Evolutionary conservation across 2,888 invertebrate species (phyloP).

Genomic region (Scaptomyza polygonia): DNA sequence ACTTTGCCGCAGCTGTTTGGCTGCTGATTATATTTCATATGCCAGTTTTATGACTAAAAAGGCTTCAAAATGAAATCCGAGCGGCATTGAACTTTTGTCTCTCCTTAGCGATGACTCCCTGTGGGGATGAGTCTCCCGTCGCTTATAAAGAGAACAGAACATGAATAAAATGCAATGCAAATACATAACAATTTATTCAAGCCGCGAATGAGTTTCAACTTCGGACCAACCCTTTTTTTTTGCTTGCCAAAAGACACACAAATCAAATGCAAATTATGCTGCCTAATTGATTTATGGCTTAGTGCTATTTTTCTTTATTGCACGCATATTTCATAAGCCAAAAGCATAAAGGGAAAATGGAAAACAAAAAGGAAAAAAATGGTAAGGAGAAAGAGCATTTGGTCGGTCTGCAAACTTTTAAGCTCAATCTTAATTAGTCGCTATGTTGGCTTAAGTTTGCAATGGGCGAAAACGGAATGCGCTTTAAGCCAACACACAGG

Average conservation of each 20-base stretch:
- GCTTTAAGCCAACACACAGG: constrained; percentile 9
- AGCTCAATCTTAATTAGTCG: constrained; percentile 73
- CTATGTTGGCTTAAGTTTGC: constrained; percentile 23
- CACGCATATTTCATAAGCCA: constrained; percentile 49
- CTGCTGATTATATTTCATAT: constrained; percentile 63
- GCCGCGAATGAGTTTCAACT: constrained; percentile 33
- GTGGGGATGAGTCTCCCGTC: constrained; percentile 54
- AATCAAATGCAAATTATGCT: constrained; percentile 80
- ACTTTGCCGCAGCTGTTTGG: constrained; percentile 37
- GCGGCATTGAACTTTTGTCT: constrained; percentile 47
- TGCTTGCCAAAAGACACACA: constrained; percentile 59
- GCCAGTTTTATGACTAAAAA: constrained; percentile 65
- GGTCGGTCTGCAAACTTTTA: constrained; percentile 64
- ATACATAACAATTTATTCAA: constrained; percentile 61
- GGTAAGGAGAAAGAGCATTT: constrained; percentile 1
- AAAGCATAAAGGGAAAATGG: neutral
- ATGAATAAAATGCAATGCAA: constrained; percentile 65
- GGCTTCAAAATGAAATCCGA: constrained; percentile 51
- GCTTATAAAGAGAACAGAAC: constrained; percentile 11
- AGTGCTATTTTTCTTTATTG: constrained; percentile 58
- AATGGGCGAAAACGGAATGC: constrained; percentile 25
- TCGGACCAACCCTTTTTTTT: constrained; percentile 16
- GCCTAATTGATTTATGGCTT: constrained; percentile 74
- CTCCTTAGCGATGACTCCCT: constrained; percentile 47
- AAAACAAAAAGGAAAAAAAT: neutral